These are phyloP conservation scores for Xanthia togata DNA, from an alignment of 2,888 invertebrate genomes.

Conservation along the genomic window DNA sequence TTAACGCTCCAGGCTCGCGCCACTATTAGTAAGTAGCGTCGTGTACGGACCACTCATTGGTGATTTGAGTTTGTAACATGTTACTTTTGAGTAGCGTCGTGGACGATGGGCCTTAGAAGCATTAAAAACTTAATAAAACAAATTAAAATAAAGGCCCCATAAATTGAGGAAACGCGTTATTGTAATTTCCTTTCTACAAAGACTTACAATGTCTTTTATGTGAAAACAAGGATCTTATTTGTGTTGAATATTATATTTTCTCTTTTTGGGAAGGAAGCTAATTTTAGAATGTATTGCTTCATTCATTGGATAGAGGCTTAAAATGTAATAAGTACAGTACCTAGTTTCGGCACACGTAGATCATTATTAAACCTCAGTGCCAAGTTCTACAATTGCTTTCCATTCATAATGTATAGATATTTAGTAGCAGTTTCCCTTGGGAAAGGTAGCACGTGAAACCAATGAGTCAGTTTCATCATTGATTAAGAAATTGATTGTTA, in stretches of 20 bases:
- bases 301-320: neutral
- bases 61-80: neutral
- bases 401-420: neutral
- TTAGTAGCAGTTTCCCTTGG: neutral
- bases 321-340: neutral
- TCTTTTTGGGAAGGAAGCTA: neutral
- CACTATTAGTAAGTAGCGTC: no score
- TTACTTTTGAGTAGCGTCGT: neutral
- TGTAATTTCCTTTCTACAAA: slow-evolving; percentile 7
- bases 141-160: slow-evolving; percentile 15
- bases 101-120: neutral
- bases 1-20: no score
- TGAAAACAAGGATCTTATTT: slow-evolving; percentile 12
- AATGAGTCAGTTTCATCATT: no score
- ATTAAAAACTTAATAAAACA: slow-evolving; percentile 37
- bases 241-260: slow-evolving; percentile 6
- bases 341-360: neutral
- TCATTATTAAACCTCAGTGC: neutral
- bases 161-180: slow-evolving; percentile 31
- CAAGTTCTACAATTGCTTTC: neutral
- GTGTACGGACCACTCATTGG: no score
- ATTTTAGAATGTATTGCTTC: slow-evolving; percentile 8
- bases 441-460: no score
- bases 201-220: slow-evolving; percentile 22
- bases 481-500: neutral